Evolutionary conservation across 2,113 vertebrate species (phyloP).

Genomic region (Sebastes schlegelii): DNA sequence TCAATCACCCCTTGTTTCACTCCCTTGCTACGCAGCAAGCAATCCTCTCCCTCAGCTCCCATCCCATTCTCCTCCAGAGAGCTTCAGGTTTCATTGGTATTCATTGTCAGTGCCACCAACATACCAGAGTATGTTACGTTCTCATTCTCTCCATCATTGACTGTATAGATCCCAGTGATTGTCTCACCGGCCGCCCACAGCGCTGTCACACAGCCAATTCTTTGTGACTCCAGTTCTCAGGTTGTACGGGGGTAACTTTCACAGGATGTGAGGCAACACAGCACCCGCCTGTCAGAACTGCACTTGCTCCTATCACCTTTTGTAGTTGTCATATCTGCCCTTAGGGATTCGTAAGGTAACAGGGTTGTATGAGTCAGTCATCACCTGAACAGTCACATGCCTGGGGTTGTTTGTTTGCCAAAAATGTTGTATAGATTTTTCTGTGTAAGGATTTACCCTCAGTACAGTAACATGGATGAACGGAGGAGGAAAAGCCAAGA

Average conservation of each 20-base stretch:
- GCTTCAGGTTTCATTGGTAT: slow-evolving; percentile 71
- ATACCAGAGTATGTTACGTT: slow-evolving; percentile 41
- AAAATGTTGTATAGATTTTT: background rate
- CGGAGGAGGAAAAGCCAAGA: background rate
- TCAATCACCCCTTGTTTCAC: slow-evolving; percentile 69
- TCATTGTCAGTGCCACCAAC: slow-evolving; percentile 57
- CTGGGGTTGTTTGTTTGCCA: slow-evolving; percentile 3
- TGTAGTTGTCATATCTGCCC: slow-evolving; percentile 12
- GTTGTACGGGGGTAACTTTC: slow-evolving; percentile 36
- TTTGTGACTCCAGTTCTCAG: slow-evolving; percentile 48
- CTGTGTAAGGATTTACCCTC: background rate
- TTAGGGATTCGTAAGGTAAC: slow-evolving; percentile 10
- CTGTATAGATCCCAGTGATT: slow-evolving; percentile 24
- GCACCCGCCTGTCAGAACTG: slow-evolving; percentile 10
- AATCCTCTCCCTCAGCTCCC: slow-evolving; percentile 58
- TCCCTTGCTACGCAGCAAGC: slow-evolving; percentile 40
- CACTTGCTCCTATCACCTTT: slow-evolving; percentile 8
- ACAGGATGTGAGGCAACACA: slow-evolving; percentile 21
- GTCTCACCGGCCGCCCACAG: slow-evolving; percentile 13
- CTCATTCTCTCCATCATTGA: slow-evolving; percentile 35
- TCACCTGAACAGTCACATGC: background rate
- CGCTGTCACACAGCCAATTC: slow-evolving; percentile 19
- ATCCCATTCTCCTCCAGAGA: slow-evolving; percentile 38
- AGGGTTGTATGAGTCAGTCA: background rate
- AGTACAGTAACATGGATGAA: background rate